Evolutionary conservation across 2,113 vertebrate species (phyloP).

Genomic region (Gobius niger): DNA sequence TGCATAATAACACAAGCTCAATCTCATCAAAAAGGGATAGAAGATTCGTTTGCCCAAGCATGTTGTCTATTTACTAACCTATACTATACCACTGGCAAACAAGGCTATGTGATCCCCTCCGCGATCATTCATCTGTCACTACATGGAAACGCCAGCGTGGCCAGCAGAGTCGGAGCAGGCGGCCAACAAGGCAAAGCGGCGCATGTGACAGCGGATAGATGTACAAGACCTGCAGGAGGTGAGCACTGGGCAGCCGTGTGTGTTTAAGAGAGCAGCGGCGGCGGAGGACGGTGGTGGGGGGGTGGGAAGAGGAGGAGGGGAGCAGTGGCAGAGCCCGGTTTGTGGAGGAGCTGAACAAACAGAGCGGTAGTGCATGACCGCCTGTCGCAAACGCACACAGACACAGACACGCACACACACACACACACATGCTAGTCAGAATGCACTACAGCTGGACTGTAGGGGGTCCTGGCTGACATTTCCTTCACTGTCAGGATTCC

Average conservation of each 20-base stretch:
- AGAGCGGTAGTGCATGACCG: slow-evolving; percentile 58
- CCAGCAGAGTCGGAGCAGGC: slow-evolving; percentile 52
- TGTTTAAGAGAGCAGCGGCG: not conserved
- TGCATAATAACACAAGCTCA: no score
- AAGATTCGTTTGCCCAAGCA: not conserved
- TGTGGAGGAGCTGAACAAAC: slow-evolving; percentile 51
- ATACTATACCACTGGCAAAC: slow-evolving; percentile 30
- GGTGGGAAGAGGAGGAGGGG: not conserved
- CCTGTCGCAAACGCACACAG: slow-evolving; percentile 45
- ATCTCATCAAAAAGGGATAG: not conserved
- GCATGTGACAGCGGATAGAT: slow-evolving; percentile 34
- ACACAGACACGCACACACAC: slow-evolving; percentile 39
- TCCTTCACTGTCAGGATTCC: slow-evolving; percentile 45
- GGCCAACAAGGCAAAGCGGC: not conserved
- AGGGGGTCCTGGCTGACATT: slow-evolving; percentile 61
- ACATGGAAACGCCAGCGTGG: slow-evolving; percentile 52
- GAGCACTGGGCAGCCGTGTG: slow-evolving; percentile 26
- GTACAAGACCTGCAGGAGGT: slow-evolving; percentile 43
- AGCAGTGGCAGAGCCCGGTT: slow-evolving; percentile 28
- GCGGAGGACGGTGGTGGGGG: not conserved
- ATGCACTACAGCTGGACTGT: slow-evolving; percentile 38
- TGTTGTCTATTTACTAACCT: not conserved
- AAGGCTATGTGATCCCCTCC: slow-evolving; percentile 56
- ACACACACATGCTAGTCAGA: not conserved
- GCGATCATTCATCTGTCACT: slow-evolving; percentile 59